A percentile compares a stretch with the other conserved stretches of the same genome.
Conservation (phyloP, 2,113 vertebrate species). For the Sprattus sprattus region DNA sequence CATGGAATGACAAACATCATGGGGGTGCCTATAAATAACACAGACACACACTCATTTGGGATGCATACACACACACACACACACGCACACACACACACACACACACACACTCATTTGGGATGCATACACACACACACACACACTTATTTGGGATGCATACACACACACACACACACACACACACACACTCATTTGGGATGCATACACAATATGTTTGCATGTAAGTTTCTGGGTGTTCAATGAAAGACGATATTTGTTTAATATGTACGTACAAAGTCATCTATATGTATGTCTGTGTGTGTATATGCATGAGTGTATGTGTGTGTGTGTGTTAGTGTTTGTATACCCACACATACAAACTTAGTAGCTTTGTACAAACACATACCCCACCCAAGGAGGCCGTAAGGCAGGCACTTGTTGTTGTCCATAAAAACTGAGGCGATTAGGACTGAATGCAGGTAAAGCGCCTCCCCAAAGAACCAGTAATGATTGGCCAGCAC, state of each 20-base stretch:
- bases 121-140: no score
- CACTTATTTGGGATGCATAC: no score
- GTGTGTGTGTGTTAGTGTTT: not conserved
- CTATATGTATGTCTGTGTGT: no score
- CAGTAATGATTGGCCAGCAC: slow-evolving; percentile 84
- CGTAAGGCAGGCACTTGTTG: slow-evolving; percentile 77
- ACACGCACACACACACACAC: not conserved
- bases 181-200: no score
- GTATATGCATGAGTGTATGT: not conserved
- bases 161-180: no score
- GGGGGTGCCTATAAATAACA: slow-evolving; percentile 69
- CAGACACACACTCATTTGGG: no score
- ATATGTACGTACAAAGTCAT: no score
- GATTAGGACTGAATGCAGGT: slow-evolving; percentile 81
- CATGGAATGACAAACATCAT: slow-evolving; percentile 79
- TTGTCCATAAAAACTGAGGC: slow-evolving; percentile 77
- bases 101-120: no score
- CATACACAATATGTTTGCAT: no score
- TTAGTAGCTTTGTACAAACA: not conserved
- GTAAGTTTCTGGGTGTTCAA: no score
- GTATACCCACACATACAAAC: not conserved
- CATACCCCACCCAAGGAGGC: slow-evolving; percentile 83
- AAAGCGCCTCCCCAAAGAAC: slow-evolving; percentile 82
- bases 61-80: not conserved
- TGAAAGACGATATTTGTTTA: no score